Conservation (phyloP, 2,888 invertebrate species). For the Frankliniella intonsa region DNA sequence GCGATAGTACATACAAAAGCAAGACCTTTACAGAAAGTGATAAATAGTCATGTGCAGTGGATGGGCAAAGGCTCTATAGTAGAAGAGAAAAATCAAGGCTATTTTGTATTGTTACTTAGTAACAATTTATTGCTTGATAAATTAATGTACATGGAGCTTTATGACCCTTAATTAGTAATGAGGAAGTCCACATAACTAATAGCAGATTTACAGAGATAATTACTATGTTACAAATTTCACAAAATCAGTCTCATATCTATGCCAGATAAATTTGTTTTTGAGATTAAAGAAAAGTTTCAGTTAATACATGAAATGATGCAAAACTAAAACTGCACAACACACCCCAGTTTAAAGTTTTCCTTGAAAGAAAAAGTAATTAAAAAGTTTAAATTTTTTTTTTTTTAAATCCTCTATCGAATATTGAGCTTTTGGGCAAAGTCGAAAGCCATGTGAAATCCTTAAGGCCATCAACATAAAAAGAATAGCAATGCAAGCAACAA, state of each 20-base stretch:
- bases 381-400: background rate
- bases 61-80: background rate
- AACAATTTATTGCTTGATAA: slow-evolving; percentile 31
- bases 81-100: background rate
- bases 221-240: slow-evolving; percentile 3
- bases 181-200: background rate
- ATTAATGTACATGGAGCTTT: slow-evolving; percentile 31
- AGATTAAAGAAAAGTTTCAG: background rate
- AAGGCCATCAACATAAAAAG: too few relatives aligned
- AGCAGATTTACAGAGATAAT: background rate
- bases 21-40: background rate
- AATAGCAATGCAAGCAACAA: too few relatives aligned
- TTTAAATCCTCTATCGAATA: background rate
- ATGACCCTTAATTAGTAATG: background rate
- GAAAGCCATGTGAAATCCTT: too few relatives aligned
- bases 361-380: background rate
- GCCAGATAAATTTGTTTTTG: background rate
- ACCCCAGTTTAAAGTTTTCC: too few relatives aligned
- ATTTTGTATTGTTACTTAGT: background rate
- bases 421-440: too few relatives aligned
- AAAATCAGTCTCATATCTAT: background rate
- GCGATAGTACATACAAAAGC: background rate
- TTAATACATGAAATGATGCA: background rate
- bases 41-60: background rate
- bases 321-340: background rate